A percentile compares a stretch with the other conserved stretches of the same genome.
Conservation (phyloP, 2,797 vertebrate genomes). For the Ctenopoma multispine region DNA sequence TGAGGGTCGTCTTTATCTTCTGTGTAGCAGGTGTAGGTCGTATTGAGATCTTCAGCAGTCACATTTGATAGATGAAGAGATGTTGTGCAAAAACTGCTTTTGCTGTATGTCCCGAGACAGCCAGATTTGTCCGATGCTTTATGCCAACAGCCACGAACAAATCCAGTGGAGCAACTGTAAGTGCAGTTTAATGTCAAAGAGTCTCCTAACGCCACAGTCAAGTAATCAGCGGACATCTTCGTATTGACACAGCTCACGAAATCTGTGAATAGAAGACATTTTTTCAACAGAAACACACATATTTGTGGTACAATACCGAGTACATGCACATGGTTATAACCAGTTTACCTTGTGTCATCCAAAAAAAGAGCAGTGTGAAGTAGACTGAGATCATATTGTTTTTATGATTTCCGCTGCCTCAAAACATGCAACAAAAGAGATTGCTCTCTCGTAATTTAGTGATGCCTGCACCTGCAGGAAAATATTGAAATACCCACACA, state of each 20-base stretch:
- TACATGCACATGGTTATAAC: neutral
- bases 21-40: constrained; percentile 77
- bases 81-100: constrained; percentile 58
- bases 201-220: constrained; percentile 63
- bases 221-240: constrained; percentile 16
- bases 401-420: constrained; percentile 15
- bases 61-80: constrained; percentile 60
- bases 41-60: constrained; percentile 58
- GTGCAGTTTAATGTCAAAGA: constrained; percentile 76
- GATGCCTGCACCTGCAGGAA: constrained; percentile 60
- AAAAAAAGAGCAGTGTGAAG: constrained; percentile 64
- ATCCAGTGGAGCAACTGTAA: constrained; percentile 81
- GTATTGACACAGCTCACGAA: constrained; percentile 32
- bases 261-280: constrained; percentile 64
- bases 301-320: neutral
- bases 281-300: neutral
- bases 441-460: constrained; percentile 12
- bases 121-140: constrained; percentile 8
- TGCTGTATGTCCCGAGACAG: constrained; percentile 14
- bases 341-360: constrained; percentile 70
- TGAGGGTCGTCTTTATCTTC: constrained; percentile 52
- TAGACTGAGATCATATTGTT: constrained; percentile 55
- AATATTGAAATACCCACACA: constrained; percentile 23
- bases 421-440: constrained; percentile 26
- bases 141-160: constrained; percentile 79